A percentile compares a stretch with the other conserved stretches of the same genome.
These are phyloP conservation scores for Monodelphis domestica DNA, from an alignment of 2,797 vertebrate species.

Conservation along the genomic window DNA sequence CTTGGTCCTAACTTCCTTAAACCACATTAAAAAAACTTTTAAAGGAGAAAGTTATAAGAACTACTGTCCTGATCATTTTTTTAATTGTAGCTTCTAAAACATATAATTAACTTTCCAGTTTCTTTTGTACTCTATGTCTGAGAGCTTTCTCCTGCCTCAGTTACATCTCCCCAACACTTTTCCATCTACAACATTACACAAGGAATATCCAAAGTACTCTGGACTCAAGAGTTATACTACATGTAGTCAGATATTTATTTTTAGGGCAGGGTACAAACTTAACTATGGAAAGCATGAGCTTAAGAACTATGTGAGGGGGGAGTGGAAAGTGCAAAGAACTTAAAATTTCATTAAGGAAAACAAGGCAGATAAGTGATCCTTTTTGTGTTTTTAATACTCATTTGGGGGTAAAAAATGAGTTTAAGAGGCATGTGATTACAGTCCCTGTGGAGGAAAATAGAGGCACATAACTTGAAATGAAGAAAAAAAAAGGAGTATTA, in stretches of 20 bases:
- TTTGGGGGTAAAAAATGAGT: neutral
- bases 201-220: conserved; percentile 47
- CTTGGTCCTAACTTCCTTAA: conserved; percentile 69
- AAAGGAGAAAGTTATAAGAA: conserved; percentile 50
- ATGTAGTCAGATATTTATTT: conserved; percentile 42
- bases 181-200: conserved; percentile 36
- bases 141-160: conserved; percentile 51
- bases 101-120: conserved; percentile 62
- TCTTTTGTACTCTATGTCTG: conserved; percentile 50
- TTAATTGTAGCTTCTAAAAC: conserved; percentile 68
- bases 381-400: conserved; percentile 41
- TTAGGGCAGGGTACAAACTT: conserved; percentile 46
- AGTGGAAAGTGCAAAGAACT: conserved; percentile 42
- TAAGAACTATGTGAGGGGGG: conserved; percentile 44
- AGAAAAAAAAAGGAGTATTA: conserved; percentile 51
- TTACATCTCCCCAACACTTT: conserved; percentile 42
- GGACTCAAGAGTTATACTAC: conserved; percentile 27
- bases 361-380: conserved; percentile 28
- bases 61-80: conserved; percentile 22
- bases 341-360: conserved; percentile 39
- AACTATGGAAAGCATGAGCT: conserved; percentile 45
- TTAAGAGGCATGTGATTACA: conserved; percentile 32
- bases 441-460: conserved; percentile 14
- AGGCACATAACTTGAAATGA: conserved; percentile 42
- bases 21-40: conserved; percentile 66